Conservation (phyloP, 2,888 invertebrate genomes). For the Euzetes globulus region DNA sequence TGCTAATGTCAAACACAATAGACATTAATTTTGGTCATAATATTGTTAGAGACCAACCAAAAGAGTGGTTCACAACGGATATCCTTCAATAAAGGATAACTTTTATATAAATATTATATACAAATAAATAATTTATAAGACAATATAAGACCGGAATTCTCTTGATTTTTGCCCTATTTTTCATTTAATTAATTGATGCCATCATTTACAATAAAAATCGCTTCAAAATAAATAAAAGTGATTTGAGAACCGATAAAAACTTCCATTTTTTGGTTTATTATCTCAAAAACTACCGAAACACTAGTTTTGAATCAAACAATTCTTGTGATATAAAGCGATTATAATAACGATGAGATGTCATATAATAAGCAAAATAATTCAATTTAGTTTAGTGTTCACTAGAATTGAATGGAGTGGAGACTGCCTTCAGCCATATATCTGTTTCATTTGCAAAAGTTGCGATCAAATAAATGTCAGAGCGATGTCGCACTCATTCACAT, state of each 20-base stretch:
- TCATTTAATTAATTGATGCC: background rate
- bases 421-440: background rate
- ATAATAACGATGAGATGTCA: background rate
- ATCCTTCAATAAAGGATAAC: slow-evolving; percentile 4
- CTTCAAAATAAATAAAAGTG: no score
- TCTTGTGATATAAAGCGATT: background rate
- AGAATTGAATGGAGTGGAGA: background rate
- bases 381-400: background rate
- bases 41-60: background rate
- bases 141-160: no score
- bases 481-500: background rate
- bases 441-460: background rate
- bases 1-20: slow-evolving; percentile 7
- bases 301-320: background rate
- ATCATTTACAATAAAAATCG: no score
- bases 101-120: no score
- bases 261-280: background rate
- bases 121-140: background rate
- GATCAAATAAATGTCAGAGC: background rate
- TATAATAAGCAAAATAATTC: background rate
- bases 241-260: background rate
- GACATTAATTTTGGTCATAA: slow-evolving; percentile 17
- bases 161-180: no score
- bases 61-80: background rate
- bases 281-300: background rate